Conservation (phyloP, 2,113 vertebrate genomes). For the Cercopithecus mona region DNA sequence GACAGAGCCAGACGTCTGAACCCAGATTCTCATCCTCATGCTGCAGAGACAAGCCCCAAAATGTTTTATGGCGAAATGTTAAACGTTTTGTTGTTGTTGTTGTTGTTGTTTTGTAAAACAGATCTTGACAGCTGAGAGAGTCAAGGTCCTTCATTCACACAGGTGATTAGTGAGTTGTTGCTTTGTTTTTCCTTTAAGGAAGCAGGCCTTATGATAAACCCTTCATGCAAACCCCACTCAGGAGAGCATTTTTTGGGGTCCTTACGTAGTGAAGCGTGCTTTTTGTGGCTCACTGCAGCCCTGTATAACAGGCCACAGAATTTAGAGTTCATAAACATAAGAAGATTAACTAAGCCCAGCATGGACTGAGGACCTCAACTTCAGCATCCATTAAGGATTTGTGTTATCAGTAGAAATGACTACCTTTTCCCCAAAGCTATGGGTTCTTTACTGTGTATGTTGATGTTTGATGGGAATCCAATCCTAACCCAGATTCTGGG, state of each 20-base stretch:
- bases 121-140: not conserved
- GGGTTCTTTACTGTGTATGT: not conserved
- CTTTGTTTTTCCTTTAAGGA: not conserved
- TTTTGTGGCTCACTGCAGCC: not conserved
- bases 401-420: not conserved
- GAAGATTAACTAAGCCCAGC: not conserved
- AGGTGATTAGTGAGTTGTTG: not conserved
- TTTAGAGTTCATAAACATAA: accelerated
- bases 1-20: not conserved
- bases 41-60: not conserved
- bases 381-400: not conserved
- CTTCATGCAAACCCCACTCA: not conserved
- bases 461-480: not conserved
- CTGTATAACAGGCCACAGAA: not conserved
- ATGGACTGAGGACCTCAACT: not conserved
- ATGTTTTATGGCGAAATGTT: not conserved
- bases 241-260: not conserved
- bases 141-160: not conserved
- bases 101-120: not conserved
- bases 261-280: not conserved
- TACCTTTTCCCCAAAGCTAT: not conserved
- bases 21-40: not conserved
- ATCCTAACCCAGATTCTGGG: not conserved
- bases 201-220: not conserved
- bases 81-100: not conserved